A percentile compares a stretch with the other conserved stretches of the same genome.
phyloP scores from a whole-genome alignment of 2,888 invertebrate genomes.

The Tubulanus polymorphus region DNA sequence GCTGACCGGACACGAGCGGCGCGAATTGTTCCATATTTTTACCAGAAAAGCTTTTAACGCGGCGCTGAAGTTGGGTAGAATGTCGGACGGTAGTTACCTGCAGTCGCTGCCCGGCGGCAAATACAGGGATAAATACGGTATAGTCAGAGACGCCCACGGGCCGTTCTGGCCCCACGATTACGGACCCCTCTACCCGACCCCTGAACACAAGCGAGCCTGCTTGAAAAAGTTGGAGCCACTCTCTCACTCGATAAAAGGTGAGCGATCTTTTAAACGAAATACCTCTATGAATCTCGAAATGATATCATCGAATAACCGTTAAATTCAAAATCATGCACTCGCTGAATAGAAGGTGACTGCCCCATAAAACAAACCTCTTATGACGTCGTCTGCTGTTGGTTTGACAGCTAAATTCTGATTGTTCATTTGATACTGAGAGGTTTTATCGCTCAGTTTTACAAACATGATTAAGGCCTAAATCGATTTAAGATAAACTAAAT shows the following conservation, averaged over 20 bases:
- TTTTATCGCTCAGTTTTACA: too few relatives aligned
- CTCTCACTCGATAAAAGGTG: conserved; percentile 29
- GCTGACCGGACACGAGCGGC: conserved; percentile 16
- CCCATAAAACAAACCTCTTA: too few relatives aligned
- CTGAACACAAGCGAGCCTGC: conserved; percentile 31
- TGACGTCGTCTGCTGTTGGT: too few relatives aligned
- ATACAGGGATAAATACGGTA: conserved; percentile 43
- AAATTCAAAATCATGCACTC: too few relatives aligned
- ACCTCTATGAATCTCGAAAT: too few relatives aligned
- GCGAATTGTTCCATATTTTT: conserved; percentile 23
- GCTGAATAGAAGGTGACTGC: too few relatives aligned
- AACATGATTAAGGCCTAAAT: too few relatives aligned
- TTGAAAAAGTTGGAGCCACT: conserved; percentile 29
- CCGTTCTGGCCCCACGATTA: conserved; percentile 51
- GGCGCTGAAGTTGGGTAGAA: conserved; percentile 32
- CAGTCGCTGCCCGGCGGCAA: conserved; percentile 27
- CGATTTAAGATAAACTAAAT: too few relatives aligned
- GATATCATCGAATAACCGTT: too few relatives aligned
- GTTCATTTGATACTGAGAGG: too few relatives aligned
- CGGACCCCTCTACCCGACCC: conserved; percentile 43
- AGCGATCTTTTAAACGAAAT: too few relatives aligned
- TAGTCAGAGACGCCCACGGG: conserved; percentile 41
- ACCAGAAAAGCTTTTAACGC: conserved; percentile 42
- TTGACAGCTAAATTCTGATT: too few relatives aligned
- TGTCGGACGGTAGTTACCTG: conserved; percentile 37